Conservation (phyloP, 2,888 invertebrate genomes). For the Macropis europaea region DNA sequence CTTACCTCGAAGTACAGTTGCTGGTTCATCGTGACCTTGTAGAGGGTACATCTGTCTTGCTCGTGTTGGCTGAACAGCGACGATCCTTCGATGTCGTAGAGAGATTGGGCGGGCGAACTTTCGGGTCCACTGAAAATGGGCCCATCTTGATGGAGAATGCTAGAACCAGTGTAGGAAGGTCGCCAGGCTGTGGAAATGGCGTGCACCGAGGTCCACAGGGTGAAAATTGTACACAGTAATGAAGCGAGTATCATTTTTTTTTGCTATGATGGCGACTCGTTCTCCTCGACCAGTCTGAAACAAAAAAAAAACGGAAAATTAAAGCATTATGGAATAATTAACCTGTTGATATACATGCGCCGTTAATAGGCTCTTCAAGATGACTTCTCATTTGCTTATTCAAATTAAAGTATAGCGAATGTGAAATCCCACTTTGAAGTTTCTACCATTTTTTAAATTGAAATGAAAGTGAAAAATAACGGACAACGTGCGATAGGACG, state of each 20-base stretch:
- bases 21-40: constrained; percentile 86
- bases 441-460: no score
- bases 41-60: constrained; percentile 84
- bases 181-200: constrained; percentile 71
- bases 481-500: no score
- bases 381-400: no score
- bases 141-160: constrained; percentile 68
- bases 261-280: constrained; percentile 4
- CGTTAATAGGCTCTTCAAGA: no score
- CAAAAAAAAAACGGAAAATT: background rate
- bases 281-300: constrained; percentile 35
- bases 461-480: no score
- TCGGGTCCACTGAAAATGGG: constrained; percentile 52
- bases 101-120: constrained; percentile 18
- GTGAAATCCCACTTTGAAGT: no score
- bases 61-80: constrained; percentile 46
- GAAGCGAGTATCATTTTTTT: constrained; percentile 32
- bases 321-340: background rate
- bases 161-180: constrained; percentile 62
- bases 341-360: no score
- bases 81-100: constrained; percentile 58
- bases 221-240: constrained; percentile 45
- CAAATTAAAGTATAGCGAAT: no score
- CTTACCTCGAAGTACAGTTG: constrained; percentile 82
- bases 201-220: constrained; percentile 20